A percentile compares a stretch with the other conserved stretches of the same genome.
Evolutionary conservation across 2,888 invertebrate genomes (phyloP).

Genomic region (Laothoe populi): DNA sequence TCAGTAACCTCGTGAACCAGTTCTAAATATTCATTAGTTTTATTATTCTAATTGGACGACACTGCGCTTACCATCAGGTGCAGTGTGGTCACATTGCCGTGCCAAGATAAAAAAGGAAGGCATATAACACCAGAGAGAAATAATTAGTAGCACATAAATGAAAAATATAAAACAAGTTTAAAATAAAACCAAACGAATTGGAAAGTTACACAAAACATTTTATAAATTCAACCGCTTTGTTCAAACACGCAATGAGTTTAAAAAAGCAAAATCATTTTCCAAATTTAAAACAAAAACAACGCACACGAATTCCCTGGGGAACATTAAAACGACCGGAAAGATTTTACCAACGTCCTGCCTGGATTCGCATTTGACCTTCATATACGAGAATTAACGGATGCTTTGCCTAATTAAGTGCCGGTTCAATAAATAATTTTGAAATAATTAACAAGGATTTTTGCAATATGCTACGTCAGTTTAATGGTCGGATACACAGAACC

Average conservation of each 20-base stretch:
- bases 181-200: background rate
- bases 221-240: background rate
- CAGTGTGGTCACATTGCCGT: background rate
- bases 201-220: background rate
- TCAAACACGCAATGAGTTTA: slow-evolving; percentile 10
- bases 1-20: no score
- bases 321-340: slow-evolving; percentile 16
- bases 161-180: background rate
- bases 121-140: no score
- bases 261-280: slow-evolving; percentile 19
- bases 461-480: no score
- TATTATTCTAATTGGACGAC: background rate
- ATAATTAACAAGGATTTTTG: no score
- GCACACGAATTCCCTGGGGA: background rate
- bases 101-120: no score
- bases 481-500: no score
- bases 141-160: background rate
- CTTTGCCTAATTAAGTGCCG: background rate
- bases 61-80: background rate
- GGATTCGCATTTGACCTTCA: background rate
- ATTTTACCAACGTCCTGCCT: slow-evolving; percentile 5
- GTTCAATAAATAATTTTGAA: background rate
- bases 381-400: background rate
- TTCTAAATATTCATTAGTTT: background rate
- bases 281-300: slow-evolving; percentile 21